Evolutionary conservation across 2,113 vertebrate genomes (phyloP), one percentile per base, ranked within the genome.

Genomic region (Pygoscelis adeliae): DNA sequence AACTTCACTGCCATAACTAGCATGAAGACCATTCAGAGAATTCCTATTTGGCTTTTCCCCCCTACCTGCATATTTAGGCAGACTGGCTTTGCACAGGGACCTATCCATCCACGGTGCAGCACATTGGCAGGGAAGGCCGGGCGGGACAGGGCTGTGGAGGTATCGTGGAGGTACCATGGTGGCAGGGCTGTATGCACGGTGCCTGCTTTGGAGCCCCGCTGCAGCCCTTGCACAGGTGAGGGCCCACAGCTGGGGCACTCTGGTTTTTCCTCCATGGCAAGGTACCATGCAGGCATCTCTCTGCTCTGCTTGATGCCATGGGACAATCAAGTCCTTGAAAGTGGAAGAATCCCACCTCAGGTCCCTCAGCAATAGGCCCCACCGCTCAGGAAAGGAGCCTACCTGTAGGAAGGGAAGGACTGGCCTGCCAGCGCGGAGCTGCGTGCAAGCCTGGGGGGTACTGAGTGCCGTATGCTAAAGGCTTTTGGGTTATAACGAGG

Each of bases 81-180:
- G 62, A 53, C 29, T 46, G 72, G 58, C 58, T 88, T 58, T 50
- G 29, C 50, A 18, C 22, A 17, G 13, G 47, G 40, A 69, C 32
- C 25, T 36, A 6, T 38, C 26, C 23, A 15, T 15, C n/a, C 25
- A 18, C 30, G 11, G 61, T 10, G 18, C 46, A 67, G 53, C n/a
- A 25, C 1, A 0, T 17, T 42, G 83, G 15, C 32, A 22, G n/a
- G 40, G 55, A 62, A 56, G 49, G 56, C 23, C 2, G 0, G 21
- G 27, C 40, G 34, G 52, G 19, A 10, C 17, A 11, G 29, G 27
- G 36, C 23, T 79, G 40, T 29, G 29, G 56, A 62, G n/a, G 11
- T 2, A 3, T 5, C 0, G 1, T 36, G 50, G 17, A 44, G 72
- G 46, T 9, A 5, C 69, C 11, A 2, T 13, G 22, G 32, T 34